Conservation (phyloP, 2,888 invertebrate species). For the Ellobium chinense region DNA sequence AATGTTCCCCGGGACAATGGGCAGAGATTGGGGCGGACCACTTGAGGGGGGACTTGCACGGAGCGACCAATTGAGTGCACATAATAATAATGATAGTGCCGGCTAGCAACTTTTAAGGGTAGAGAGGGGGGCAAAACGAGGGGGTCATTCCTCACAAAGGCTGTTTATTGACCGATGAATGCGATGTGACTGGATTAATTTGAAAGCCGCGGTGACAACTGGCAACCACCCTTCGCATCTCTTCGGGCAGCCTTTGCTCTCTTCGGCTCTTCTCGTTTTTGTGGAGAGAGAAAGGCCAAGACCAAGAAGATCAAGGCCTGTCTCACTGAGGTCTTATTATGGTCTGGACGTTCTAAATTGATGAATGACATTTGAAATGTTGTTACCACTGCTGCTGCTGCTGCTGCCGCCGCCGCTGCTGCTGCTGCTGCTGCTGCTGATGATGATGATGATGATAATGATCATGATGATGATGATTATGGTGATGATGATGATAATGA, state of each 20-base stretch:
- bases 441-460: too few relatives aligned
- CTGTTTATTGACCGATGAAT: constrained; percentile 38
- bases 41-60: constrained; percentile 19
- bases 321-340: too few relatives aligned
- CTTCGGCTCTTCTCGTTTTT: not conserved
- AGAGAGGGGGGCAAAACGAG: constrained; percentile 1
- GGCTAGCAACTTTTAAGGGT: constrained; percentile 15
- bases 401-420: too few relatives aligned
- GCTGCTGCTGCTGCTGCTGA: too few relatives aligned
- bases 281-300: not conserved
- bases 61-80: constrained; percentile 26
- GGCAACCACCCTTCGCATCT: not conserved
- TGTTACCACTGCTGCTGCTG: too few relatives aligned
- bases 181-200: constrained; percentile 40
- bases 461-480: too few relatives aligned
- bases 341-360: too few relatives aligned
- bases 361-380: too few relatives aligned
- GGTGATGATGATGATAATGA: too few relatives aligned
- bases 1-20: constrained; percentile 29
- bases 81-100: constrained; percentile 34
- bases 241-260: not conserved
- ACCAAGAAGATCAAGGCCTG: not conserved
- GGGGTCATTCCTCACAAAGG: constrained; percentile 31
- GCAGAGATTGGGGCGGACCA: constrained; percentile 33
- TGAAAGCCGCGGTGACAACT: constrained; percentile 36